A percentile compares a stretch with the other conserved stretches of the same genome.
Evolutionary conservation across 2,113 vertebrate species (phyloP).

Genomic region (Mionectes macconnelli): DNA sequence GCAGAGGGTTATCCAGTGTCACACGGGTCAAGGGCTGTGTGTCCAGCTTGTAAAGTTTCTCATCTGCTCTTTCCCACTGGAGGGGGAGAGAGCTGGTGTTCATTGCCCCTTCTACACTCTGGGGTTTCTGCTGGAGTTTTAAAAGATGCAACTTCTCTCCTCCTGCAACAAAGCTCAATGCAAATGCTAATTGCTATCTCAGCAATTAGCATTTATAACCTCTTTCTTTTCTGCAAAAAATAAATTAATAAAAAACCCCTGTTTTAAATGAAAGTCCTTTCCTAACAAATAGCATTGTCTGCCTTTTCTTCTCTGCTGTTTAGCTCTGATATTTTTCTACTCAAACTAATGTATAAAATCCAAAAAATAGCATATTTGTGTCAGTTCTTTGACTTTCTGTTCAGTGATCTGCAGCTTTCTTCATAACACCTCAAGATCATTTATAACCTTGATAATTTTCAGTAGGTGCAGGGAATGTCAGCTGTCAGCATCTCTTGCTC

Average conservation of each 20-base stretch:
- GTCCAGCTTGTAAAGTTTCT: not conserved
- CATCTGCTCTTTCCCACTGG: not conserved
- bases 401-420: not conserved
- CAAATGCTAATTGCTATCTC: not conserved
- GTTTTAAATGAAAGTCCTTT: not conserved
- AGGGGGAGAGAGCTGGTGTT: not conserved
- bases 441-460: not conserved
- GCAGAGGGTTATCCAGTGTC: not conserved
- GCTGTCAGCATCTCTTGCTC: not conserved
- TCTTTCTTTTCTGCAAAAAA: not conserved
- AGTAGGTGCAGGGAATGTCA: not conserved
- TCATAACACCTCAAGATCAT: not conserved
- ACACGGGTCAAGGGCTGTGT: rapidly evolving
- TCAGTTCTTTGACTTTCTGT: not conserved
- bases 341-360: not conserved
- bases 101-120: not conserved
- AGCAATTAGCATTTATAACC: too few relatives aligned
- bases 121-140: not conserved
- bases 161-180: not conserved
- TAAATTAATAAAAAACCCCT: not conserved
- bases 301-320: not conserved
- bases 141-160: not conserved
- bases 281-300: rapidly evolving
- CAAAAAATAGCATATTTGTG: not conserved
- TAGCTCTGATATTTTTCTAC: not conserved